A percentile compares a stretch with the other conserved stretches of the same genome.
Conservation (phyloP, 2,888 invertebrate species). For the Zygothrica quintamaculata region DNA sequence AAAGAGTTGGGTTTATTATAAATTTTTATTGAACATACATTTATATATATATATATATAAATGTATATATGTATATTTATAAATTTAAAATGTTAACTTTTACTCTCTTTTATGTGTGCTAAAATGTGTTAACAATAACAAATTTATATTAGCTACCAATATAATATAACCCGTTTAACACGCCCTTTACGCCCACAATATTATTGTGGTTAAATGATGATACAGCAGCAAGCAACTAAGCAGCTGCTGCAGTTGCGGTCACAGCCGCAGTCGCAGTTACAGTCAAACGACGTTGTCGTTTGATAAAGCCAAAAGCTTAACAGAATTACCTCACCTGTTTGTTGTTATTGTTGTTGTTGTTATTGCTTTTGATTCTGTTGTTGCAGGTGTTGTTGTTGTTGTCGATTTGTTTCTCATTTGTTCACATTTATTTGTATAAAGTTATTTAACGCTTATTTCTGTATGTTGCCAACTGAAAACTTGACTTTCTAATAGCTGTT, state of each 20-base stretch:
- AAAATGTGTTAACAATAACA: background rate
- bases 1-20: no score
- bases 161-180: constrained; percentile 2
- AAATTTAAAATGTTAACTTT: background rate
- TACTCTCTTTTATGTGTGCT: no score
- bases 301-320: constrained; percentile 36
- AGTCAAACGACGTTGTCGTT: constrained; percentile 5
- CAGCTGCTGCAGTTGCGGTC: background rate
- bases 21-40: no score
- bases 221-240: constrained; percentile 19
- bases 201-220: constrained; percentile 38
- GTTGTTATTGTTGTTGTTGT: constrained; percentile 10
- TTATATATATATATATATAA: no score
- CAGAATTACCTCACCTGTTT: constrained; percentile 45
- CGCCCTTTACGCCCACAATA: constrained; percentile 1
- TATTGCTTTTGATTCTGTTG: constrained; percentile 17
- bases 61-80: background rate
- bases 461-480: constrained; percentile 42
- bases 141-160: constrained; percentile 4
- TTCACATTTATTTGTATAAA: constrained; percentile 57
- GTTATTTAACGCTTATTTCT: constrained; percentile 65
- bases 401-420: constrained; percentile 61
- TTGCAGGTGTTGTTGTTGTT: constrained; percentile 35
- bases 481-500: constrained; percentile 74
- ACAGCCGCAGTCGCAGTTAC: constrained; percentile 13